phyloP scores from a whole-genome alignment of 2,888 invertebrate genomes.

The Clistopyga incitator region DNA sequence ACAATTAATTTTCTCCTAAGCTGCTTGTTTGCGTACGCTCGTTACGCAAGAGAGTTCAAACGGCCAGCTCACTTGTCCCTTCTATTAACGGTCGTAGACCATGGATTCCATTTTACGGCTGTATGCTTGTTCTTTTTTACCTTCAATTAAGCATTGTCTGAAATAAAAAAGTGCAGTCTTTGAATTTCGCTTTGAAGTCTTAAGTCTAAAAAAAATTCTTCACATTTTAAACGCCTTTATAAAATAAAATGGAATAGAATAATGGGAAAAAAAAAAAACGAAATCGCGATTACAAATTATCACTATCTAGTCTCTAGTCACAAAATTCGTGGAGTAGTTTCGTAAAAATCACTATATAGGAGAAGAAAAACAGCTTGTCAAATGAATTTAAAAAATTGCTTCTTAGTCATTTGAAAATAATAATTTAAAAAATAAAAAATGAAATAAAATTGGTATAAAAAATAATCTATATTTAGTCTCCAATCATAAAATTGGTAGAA shows the following conservation, averaged over 20 bases:
- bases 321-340: too few species aligned
- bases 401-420: too few species aligned
- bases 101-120: background rate
- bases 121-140: background rate
- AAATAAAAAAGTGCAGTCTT: slow-evolving; percentile 1
- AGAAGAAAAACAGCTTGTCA: too few species aligned
- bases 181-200: background rate
- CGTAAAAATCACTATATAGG: too few species aligned
- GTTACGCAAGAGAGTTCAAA: too few species aligned
- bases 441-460: background rate
- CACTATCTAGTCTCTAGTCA: too few species aligned
- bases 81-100: background rate
- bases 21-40: background rate
- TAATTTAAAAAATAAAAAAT: background rate
- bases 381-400: too few species aligned
- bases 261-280: background rate
- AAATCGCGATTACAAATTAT: too few species aligned
- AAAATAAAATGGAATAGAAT: too few species aligned
- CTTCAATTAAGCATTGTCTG: background rate
- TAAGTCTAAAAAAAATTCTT: background rate
- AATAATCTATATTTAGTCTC: background rate
- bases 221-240: background rate
- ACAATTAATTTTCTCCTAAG: slow-evolving; percentile 16
- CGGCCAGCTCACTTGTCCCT: background rate
- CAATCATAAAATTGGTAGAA: slow-evolving; percentile 15